These are phyloP conservation scores for Luehdorfia chinensis DNA, from an alignment of 1,140 invertebrate genomes.

Conservation along the genomic window DNA sequence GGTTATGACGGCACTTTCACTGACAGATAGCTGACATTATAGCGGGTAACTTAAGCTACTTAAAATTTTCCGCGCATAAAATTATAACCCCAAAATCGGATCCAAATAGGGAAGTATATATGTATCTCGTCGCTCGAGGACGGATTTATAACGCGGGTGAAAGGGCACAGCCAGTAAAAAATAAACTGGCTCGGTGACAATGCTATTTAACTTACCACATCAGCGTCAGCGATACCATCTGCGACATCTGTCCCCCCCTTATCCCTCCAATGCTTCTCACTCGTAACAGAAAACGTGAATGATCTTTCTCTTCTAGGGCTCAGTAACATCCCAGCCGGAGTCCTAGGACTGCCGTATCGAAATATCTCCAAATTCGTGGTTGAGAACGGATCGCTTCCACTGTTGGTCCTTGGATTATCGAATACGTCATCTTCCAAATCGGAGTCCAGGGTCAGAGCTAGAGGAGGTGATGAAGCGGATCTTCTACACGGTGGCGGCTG, in stretches of 20 bases:
- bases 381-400: slow-evolving; percentile 55
- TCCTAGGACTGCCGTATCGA: slow-evolving; percentile 48
- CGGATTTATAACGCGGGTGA: too few relatives aligned
- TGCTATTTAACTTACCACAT: slow-evolving; percentile 61
- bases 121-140: too few relatives aligned
- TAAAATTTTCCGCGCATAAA: too few relatives aligned
- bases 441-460: slow-evolving; percentile 49
- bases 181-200: too few relatives aligned
- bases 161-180: too few relatives aligned
- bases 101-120: too few relatives aligned
- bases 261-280: slow-evolving; percentile 65
- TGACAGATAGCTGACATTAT: too few relatives aligned
- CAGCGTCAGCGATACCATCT: slow-evolving; percentile 47
- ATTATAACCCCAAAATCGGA: too few relatives aligned
- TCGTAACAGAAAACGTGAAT: slow-evolving; percentile 60
- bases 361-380: slow-evolving; percentile 63
- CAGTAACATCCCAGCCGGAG: slow-evolving; percentile 56
- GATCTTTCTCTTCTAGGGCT: slow-evolving; percentile 57
- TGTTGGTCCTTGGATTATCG: slow-evolving; percentile 45
- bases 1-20: too few relatives aligned
- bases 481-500: slow-evolving; percentile 37
- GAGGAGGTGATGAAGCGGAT: slow-evolving; percentile 58
- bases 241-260: slow-evolving; percentile 66
- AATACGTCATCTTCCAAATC: slow-evolving; percentile 67
- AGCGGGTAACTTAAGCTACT: too few relatives aligned